These are phyloP conservation scores for Eira barbara DNA, from an alignment of 2,113 vertebrate genomes.

Conservation along the genomic window DNA sequence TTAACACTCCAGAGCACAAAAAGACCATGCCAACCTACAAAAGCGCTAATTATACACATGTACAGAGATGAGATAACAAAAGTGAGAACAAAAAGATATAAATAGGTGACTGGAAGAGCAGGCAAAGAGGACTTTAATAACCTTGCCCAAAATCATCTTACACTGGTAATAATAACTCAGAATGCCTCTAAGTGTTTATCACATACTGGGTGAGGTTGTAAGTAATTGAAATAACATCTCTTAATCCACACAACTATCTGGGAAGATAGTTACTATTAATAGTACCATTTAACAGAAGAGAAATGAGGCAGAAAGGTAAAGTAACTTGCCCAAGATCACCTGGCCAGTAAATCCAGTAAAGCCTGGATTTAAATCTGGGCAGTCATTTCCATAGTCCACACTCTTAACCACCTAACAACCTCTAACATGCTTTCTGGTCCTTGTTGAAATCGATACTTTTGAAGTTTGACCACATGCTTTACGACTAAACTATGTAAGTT, in stretches of 20 bases:
- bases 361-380: background rate
- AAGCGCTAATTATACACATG: background rate
- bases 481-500: background rate
- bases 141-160: background rate
- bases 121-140: background rate
- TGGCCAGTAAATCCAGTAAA: background rate
- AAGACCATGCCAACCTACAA: background rate
- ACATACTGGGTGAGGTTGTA: background rate
- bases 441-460: background rate
- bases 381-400: background rate
- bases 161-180: background rate
- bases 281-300: background rate
- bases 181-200: background rate
- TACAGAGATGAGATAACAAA: background rate
- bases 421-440: background rate
- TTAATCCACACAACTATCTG: background rate
- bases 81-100: background rate
- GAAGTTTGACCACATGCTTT: background rate
- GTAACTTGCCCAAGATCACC: background rate
- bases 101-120: background rate
- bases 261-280: background rate
- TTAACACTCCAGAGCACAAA: background rate
- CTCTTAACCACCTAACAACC: background rate
- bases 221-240: constrained; percentile 8
- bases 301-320: background rate